Evolutionary conservation across 1,140 invertebrate genomes (phyloP).

Genomic region (Planococcus citri): DNA sequence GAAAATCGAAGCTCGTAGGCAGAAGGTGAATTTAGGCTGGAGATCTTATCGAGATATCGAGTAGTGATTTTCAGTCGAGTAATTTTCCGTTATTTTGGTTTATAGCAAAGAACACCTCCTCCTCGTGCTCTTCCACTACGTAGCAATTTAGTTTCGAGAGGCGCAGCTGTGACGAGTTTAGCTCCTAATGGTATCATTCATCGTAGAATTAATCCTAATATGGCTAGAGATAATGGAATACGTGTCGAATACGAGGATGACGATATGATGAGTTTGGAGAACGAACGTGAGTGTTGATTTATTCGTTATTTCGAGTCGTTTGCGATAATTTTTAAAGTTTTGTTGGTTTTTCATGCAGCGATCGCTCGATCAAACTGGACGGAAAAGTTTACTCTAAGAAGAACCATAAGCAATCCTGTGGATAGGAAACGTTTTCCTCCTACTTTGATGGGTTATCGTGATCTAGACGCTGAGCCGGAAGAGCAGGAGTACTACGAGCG

Average conservation of each 20-base stretch:
- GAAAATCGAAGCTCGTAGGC: constrained; percentile 12
- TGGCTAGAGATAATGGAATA: not conserved
- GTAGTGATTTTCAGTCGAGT: too few relatives aligned
- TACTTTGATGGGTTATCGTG: not conserved
- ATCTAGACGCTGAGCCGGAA: not conserved
- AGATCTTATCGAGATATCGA: too few relatives aligned
- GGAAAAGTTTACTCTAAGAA: not conserved
- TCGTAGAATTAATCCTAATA: not conserved
- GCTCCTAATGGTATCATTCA: not conserved
- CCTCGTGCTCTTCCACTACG: not conserved
- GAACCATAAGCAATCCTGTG: not conserved
- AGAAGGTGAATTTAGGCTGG: not conserved
- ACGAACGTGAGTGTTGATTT: not conserved
- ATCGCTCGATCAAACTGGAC: too few relatives aligned
- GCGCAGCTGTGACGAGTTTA: not conserved
- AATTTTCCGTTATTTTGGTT: too few relatives aligned
- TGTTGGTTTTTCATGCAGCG: not conserved
- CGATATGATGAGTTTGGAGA: not conserved
- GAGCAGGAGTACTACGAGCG: not conserved
- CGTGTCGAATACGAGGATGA: constrained; percentile 2
- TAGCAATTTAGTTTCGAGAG: not conserved
- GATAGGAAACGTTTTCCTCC: not conserved
- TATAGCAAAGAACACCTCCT: too few relatives aligned
- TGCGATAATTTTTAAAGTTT: not conserved
- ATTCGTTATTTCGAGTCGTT: not conserved